Conservation (phyloP, 2,888 invertebrate genomes). For the Zeuzera pyrina region DNA sequence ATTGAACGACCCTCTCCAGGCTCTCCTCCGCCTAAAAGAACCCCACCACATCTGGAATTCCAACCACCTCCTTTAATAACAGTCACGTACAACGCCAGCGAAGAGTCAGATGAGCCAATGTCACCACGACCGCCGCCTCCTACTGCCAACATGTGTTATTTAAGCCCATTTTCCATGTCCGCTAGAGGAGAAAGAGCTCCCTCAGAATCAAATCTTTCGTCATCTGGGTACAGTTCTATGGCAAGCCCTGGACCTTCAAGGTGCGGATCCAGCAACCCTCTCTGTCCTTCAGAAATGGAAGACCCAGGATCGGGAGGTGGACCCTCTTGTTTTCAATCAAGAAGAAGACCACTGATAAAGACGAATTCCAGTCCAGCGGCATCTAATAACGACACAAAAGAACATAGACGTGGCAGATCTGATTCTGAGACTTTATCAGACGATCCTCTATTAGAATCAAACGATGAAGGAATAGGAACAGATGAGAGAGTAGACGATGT, state of each 20-base stretch:
- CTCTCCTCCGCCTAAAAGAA: constrained; percentile 72
- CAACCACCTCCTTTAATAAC: constrained; percentile 80
- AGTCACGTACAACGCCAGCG: constrained; percentile 83
- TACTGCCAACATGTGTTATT: constrained; percentile 77
- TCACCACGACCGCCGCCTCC: constrained; percentile 75
- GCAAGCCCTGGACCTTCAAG: constrained; percentile 87
- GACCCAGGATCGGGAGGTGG: constrained; percentile 77
- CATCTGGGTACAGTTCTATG: constrained; percentile 89
- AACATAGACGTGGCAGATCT: constrained; percentile 75
- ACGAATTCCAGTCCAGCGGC: constrained; percentile 68
- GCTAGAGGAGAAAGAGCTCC: constrained; percentile 81
- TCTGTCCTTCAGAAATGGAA: constrained; percentile 83
- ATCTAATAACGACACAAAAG: constrained; percentile 57
- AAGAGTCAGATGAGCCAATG: constrained; percentile 83
- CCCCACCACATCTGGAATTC: constrained; percentile 78
- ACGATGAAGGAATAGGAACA: constrained; percentile 85
- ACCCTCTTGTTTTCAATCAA: constrained; percentile 64
- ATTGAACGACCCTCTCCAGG: constrained; percentile 81
- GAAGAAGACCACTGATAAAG: constrained; percentile 76
- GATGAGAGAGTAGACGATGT: constrained; percentile 83
- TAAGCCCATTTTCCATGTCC: constrained; percentile 85
- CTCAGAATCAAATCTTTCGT: constrained; percentile 87
- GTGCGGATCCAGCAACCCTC: constrained; percentile 85
- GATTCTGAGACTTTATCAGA: constrained; percentile 84
- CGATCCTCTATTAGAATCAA: constrained; percentile 79